These are phyloP conservation scores for Onychorhynchus coronatus DNA, from an alignment of 2,113 vertebrate species.

Conservation along the genomic window DNA sequence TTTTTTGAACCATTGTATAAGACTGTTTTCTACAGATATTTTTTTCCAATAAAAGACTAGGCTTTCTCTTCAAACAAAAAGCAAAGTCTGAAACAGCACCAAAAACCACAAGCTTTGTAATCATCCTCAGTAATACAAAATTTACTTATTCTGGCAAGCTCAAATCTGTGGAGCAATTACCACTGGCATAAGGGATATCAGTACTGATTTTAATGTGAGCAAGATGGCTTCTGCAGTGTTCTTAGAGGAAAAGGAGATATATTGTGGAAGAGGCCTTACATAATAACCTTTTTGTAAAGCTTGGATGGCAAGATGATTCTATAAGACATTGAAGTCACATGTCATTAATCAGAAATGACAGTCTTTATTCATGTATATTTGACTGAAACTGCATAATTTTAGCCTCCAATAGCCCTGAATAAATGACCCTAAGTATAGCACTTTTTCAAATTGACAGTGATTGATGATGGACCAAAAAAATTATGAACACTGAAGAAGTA, in stretches of 20 bases:
- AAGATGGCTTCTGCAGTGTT: slow-evolving; percentile 49
- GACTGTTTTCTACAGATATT: slow-evolving; percentile 48
- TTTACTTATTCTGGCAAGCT: slow-evolving; percentile 13
- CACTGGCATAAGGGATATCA: slow-evolving; percentile 5
- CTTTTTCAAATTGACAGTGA: slow-evolving; percentile 92
- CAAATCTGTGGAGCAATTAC: slow-evolving; percentile 25
- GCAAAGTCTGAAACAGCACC: slow-evolving; percentile 4
- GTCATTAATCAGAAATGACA: slow-evolving; percentile 91
- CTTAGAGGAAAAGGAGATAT: slow-evolving; percentile 66
- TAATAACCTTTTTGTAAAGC: slow-evolving; percentile 81
- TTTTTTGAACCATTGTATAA: slow-evolving; percentile 47
- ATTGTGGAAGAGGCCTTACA: slow-evolving; percentile 71
- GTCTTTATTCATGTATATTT: slow-evolving; percentile 89
- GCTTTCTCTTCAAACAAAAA: slow-evolving; percentile 45
- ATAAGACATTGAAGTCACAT: slow-evolving; percentile 78
- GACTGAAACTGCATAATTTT: slow-evolving; percentile 85
- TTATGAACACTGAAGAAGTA: slow-evolving; percentile 87
- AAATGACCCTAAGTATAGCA: slow-evolving; percentile 89
- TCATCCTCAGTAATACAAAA: slow-evolving; percentile 37
- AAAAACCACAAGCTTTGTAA: slow-evolving; percentile 26
- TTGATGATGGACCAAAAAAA: slow-evolving; percentile 83
- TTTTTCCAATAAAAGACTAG: slow-evolving; percentile 39
- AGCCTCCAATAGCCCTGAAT: slow-evolving; percentile 89
- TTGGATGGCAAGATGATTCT: slow-evolving; percentile 76
- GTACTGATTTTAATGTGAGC: slow-evolving; percentile 11